Evolutionary conservation across 1,140 invertebrate species (phyloP).

Genomic region (Vanessa tameamea): DNA sequence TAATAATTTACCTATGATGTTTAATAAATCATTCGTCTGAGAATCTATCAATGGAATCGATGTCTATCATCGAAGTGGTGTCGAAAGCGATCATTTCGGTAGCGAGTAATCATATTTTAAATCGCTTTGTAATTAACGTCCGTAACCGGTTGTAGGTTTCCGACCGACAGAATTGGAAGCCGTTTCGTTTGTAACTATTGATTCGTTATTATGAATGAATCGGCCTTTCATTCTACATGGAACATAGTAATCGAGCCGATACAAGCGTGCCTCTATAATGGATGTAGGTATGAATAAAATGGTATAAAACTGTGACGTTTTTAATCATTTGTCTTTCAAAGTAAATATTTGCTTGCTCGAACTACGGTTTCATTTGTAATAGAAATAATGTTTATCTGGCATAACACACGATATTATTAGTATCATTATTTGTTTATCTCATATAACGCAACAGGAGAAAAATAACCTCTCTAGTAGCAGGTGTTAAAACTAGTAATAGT

Average conservation of each 20-base stretch:
- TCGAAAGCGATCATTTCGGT: constrained; percentile 64
- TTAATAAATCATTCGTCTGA: constrained; percentile 61
- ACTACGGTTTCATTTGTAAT: too few relatives aligned
- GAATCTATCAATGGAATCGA: constrained; percentile 65
- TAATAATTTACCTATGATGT: constrained; percentile 32
- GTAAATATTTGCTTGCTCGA: too few relatives aligned
- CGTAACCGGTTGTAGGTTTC: constrained; percentile 63
- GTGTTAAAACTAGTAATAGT: constrained; percentile 43
- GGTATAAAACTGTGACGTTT: too few relatives aligned
- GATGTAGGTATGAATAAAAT: constrained; percentile 11
- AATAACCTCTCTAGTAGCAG: constrained; percentile 40
- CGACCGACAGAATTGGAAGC: constrained; percentile 62
- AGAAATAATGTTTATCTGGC: too few relatives aligned
- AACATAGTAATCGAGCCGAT: not conserved
- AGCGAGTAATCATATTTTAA: constrained; percentile 71
- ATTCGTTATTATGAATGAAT: constrained; percentile 77
- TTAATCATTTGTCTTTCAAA: too few relatives aligned
- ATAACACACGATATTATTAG: not conserved
- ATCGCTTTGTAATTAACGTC: constrained; percentile 73
- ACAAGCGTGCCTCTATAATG: constrained; percentile 32
- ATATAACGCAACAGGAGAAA: constrained; percentile 6
- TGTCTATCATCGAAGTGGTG: constrained; percentile 54
- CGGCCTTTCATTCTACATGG: constrained; percentile 57
- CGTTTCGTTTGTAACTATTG: constrained; percentile 47
- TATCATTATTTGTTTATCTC: not conserved